A percentile compares a stretch with the other conserved stretches of the same genome.
Conservation (phyloP, 2,888 invertebrate species). For the Drosophila falleni region DNA sequence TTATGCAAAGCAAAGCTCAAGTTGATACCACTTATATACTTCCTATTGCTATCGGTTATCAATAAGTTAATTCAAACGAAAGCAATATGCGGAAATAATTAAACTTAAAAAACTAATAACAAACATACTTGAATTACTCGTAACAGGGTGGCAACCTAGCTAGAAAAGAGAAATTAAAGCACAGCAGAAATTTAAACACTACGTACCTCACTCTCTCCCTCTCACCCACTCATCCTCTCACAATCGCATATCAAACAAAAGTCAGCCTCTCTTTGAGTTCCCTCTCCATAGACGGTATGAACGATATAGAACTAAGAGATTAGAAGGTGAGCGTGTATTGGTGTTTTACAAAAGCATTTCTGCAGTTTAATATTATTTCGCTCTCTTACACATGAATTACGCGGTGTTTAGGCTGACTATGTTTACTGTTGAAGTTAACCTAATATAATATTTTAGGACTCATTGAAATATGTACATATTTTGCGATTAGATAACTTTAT, state of each 20-base stretch:
- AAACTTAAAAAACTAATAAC: background rate
- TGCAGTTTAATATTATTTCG: background rate
- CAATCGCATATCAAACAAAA: constrained; percentile 10
- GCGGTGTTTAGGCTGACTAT: constrained; percentile 1
- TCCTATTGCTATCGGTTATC: background rate
- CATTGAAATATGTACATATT: constrained; percentile 16
- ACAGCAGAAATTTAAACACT: constrained; percentile 4
- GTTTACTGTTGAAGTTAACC: background rate
- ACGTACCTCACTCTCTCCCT: background rate
- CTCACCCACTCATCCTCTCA: constrained; percentile 10
- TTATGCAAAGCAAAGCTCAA: constrained; percentile 49
- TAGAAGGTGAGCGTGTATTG: constrained; percentile 8
- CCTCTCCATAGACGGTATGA: constrained; percentile 19
- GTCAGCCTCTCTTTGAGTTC: background rate
- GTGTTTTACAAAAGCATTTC: constrained; percentile 10
- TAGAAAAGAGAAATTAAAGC: constrained; percentile 39
- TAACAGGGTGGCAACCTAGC: constrained; percentile 44
- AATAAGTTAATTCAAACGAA: background rate
- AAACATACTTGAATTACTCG: background rate
- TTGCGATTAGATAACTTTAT: constrained; percentile 45
- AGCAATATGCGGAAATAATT: background rate
- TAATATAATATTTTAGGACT: background rate
- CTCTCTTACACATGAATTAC: background rate
- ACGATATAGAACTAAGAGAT: constrained; percentile 25
- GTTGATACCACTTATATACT: constrained; percentile 43